phyloP scores from a whole-genome alignment of 2,797 vertebrate genomes.

The Phalanger gymnotis region DNA sequence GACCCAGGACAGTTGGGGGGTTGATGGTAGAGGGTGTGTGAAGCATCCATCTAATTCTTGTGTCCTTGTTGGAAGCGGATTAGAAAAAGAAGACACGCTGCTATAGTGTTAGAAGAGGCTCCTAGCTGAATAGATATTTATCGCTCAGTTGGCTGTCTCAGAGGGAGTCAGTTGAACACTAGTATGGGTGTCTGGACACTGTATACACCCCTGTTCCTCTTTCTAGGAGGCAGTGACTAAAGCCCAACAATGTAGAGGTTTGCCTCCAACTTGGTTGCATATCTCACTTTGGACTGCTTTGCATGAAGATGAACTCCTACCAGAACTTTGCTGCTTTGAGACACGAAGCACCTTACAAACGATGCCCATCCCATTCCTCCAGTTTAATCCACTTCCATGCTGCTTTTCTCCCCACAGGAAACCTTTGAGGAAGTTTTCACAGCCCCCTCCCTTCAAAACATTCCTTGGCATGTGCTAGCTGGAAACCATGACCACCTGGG shows the following conservation, averaged over 20 bases:
- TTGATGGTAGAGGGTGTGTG: no score
- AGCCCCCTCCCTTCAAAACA: constrained; percentile 84
- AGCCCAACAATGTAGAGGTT: background rate
- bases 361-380: background rate
- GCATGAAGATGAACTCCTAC: background rate
- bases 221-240: background rate
- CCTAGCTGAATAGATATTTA: background rate
- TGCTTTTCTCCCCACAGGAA: constrained; percentile 81
- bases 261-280: background rate
- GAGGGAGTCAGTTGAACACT: background rate
- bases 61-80: background rate
- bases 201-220: background rate
- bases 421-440: constrained; percentile 93
- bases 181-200: background rate
- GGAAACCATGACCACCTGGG: constrained; percentile 96
- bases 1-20: background rate
- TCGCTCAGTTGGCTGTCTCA: background rate
- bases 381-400: background rate
- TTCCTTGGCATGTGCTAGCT: constrained; percentile 95
- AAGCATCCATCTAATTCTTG: background rate
- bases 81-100: background rate
- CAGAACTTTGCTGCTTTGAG: background rate
- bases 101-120: background rate
- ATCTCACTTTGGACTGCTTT: background rate
- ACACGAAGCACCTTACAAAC: background rate